phyloP scores from a whole-genome alignment of 2,113 vertebrate species.

The Nanger granti region DNA sequence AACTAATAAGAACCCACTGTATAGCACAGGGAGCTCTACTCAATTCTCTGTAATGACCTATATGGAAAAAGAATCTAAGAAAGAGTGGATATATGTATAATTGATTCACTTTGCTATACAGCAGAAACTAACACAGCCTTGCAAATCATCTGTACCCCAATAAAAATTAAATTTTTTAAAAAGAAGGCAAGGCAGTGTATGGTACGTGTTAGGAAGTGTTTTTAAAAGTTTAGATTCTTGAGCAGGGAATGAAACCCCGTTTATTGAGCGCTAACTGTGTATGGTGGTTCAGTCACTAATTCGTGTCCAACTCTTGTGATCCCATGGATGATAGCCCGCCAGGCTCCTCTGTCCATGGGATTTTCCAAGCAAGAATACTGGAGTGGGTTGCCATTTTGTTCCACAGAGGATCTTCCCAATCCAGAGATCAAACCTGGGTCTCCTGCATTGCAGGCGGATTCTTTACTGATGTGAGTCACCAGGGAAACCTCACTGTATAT shows the following conservation, averaged over 20 bases:
- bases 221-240: neutral
- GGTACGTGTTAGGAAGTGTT: neutral
- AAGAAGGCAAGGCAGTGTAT: neutral
- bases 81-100: neutral
- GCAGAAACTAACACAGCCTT: neutral
- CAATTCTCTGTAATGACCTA: neutral
- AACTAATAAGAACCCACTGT: neutral
- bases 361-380: neutral
- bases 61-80: neutral
- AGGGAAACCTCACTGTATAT: neutral
- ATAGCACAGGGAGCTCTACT: neutral
- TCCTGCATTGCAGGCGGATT: neutral
- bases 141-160: neutral
- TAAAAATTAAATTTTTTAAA: neutral
- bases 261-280: neutral
- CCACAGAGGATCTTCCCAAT: neutral
- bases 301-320: neutral
- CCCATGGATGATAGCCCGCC: neutral
- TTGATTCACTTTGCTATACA: neutral
- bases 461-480: neutral
- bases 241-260: neutral
- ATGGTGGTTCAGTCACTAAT: neutral
- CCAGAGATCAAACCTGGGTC: neutral
- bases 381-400: neutral
- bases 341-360: neutral